These are phyloP conservation scores for Ptilodon capucinus DNA, from an alignment of 2,888 invertebrate genomes.

Conservation along the genomic window DNA sequence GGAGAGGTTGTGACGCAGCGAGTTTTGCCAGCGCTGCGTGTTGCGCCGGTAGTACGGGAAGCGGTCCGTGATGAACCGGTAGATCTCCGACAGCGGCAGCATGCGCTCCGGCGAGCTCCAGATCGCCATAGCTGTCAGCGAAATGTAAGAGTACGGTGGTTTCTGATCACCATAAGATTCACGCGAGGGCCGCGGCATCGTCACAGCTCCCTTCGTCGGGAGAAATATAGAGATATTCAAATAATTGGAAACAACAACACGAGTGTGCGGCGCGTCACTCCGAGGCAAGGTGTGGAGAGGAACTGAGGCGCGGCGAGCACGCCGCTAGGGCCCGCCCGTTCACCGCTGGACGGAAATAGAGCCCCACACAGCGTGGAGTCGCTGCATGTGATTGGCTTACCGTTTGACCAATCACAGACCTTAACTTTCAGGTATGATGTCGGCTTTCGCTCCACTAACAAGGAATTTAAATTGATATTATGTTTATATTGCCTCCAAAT, in stretches of 20 bases:
- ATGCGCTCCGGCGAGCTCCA: constrained; percentile 98
- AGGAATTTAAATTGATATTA: constrained; percentile 83
- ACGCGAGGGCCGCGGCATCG: constrained; percentile 97
- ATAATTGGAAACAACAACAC: constrained; percentile 48
- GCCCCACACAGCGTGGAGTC: constrained; percentile 33
- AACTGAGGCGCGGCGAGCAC: constrained; percentile 72
- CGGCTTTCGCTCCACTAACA: constrained; percentile 82
- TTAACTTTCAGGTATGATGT: constrained; percentile 76
- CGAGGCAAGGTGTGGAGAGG: constrained; percentile 67
- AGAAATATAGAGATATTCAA: constrained; percentile 30
- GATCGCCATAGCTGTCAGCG: constrained; percentile 99
- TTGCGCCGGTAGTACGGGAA: constrained; percentile 95
- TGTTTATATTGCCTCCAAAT: constrained; percentile 83
- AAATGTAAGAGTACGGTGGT: constrained; percentile 99
- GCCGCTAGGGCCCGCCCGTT: constrained; percentile 47
- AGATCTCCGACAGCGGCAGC: constrained; percentile 85
- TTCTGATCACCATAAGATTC: constrained; percentile 99
- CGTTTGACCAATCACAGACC: constrained; percentile 51
- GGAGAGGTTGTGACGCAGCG: constrained; percentile 94
- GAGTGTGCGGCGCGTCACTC: constrained; percentile 65
- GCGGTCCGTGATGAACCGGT: constrained; percentile 93
- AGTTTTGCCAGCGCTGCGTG: constrained; percentile 93
- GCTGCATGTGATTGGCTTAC: constrained; percentile 52
- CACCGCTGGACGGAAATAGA: constrained; percentile 40
- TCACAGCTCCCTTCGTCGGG: constrained; percentile 54